Conservation (phyloP, 2,113 vertebrate genomes). For the Forbesichthys agassizii region DNA sequence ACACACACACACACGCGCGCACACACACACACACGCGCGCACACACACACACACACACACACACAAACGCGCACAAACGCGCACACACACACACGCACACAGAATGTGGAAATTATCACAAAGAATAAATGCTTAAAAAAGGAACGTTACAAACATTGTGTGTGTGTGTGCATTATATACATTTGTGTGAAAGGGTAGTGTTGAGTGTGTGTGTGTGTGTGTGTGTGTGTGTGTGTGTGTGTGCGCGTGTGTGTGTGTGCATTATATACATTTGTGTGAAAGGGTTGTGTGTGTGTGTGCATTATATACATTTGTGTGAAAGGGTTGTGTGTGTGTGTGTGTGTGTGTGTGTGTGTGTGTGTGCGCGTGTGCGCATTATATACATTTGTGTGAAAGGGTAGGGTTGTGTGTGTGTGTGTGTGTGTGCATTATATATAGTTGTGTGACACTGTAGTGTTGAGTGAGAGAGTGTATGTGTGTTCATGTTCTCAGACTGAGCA, state of each 20-base stretch:
- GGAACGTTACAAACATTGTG: neutral
- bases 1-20: neutral
- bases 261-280: too few species aligned
- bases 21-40: neutral
- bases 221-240: neutral
- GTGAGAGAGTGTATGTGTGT: conserved; percentile 5
- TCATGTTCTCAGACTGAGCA: conserved; percentile 26
- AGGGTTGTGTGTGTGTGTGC: neutral
- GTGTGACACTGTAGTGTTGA: neutral
- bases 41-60: neutral
- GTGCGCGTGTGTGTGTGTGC: neutral
- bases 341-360: too few species aligned
- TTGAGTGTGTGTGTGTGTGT: too few species aligned
- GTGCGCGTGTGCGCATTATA: too few species aligned
- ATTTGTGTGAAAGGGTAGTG: too few species aligned
- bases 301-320: too few species aligned
- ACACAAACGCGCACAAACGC: neutral
- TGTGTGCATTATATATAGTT: neutral
- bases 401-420: too few species aligned
- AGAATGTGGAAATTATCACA: too few species aligned
- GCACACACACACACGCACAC: neutral
- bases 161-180: neutral
- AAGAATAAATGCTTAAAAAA: too few species aligned
- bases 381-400: too few species aligned
- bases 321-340: too few species aligned